Evolutionary conservation across 2,797 vertebrate species (phyloP), one percentile per base, ranked within the genome.

Genomic region (Alfaro cultratus): DNA sequence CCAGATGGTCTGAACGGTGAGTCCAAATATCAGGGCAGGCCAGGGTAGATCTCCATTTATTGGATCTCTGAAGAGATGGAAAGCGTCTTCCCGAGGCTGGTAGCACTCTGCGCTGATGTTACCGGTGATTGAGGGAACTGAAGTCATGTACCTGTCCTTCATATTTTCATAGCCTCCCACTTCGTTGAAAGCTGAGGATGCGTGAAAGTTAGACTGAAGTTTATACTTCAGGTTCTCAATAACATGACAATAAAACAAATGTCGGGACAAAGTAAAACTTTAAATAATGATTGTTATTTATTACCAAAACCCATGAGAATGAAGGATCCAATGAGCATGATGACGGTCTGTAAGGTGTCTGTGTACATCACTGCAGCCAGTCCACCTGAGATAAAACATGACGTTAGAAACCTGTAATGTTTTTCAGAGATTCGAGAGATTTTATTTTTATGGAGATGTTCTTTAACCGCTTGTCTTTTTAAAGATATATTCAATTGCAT

Each of bases 351-450:
- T 49, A 99, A 86, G 1, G 98, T 97, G 87, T 99, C 98, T 8
- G 98, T 99, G 95, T 99, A 99, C 91, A 99, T 99, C 81, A 99
- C 98, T 1, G 98, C 97, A 53, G 98, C 97, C 82, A 99, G 87
- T 62, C 98, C 98, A 87, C 98, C 98, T 99, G 88, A 34, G 60
- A 72, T 29, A 80, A 47, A 87, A 75, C 51, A 62, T 26, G 43
- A 46, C 4, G 15, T 75, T 51, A 74, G 46, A 2, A 78, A 60
- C 71, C 2, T 26, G 26, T 16, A 26, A 51, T 2, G 2, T 73
- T 36, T 51, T 23, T 67, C 0, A 3, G 15, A 41, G 0, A 2
- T 13, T 31, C 15, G n/a, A 60, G 13, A 60, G 26, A 60, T 29
- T n/a, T 55, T n/a, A 12, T 55, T 55, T 55, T 55, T 29, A 60